Evolutionary conservation across 30 jellyfish, hydroid and myxozoan species (phyloP), one percentile per base, ranked within the genome.

Genomic region (Aurelia sp.): DNA sequence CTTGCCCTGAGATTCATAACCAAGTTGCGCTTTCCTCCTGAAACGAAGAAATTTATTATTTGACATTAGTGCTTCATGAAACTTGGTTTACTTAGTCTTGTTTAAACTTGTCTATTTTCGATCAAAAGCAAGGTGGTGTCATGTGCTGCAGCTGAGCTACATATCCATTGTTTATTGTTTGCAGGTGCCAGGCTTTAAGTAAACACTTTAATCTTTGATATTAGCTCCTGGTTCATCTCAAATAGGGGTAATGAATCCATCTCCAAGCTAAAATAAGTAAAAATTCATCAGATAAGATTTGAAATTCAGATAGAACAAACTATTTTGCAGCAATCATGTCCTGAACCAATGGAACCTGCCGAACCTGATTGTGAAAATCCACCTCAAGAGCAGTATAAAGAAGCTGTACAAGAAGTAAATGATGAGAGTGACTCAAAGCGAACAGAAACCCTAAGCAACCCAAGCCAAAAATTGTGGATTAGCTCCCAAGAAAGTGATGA

Each of bases 401-500:
- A 17, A 59, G 68, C 7, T 59, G 24, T 17, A 9, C 24, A 59
- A 18, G 77, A 66, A 19, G 0, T 66, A 4, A 0, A 2, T 16
- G 61, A 18, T 66, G 13, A 66, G 12, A 16, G 8, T 66, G 77
- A 66, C 77, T 66, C 77, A 0, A 61, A 66, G 48, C 8, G 51
- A 66, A 66, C 77, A 9, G 68, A 59, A 20, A 59, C 68, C 5
- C 68, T 59, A 17, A 20, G 68, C 27, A 4, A 11, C 27, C 77
- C 77, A 66, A 66, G 77, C 77, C 77, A 66, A 8, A 66, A 66
- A 66, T 66, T 9, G 77, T 66, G 48, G 77, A 18, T 66, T 1
- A 66, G 77, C 77, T 66, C 77, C 77, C 41, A 66, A 27, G 77
- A 66, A 66, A 66, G 77, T 66, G 77, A 38, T 38, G 48, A 38